phyloP scores from a whole-genome alignment of 2,797 vertebrate genomes.

The Pitangus sulphuratus region DNA sequence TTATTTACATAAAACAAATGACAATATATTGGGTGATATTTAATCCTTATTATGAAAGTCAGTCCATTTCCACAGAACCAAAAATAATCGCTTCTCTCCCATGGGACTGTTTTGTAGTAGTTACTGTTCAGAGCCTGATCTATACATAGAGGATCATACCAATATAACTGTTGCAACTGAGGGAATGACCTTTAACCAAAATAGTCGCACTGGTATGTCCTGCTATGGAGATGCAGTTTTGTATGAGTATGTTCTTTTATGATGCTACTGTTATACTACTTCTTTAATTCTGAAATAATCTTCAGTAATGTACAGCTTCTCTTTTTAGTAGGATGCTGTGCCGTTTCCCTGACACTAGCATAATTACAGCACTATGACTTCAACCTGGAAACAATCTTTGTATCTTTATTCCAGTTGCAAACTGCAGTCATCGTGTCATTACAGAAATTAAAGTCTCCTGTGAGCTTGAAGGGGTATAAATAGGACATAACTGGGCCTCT shows the following conservation, averaged over 20 bases:
- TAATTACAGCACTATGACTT: neutral
- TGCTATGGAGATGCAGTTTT: neutral
- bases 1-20: slow-evolving; percentile 68
- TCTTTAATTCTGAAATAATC: neutral
- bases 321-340: neutral
- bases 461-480: neutral
- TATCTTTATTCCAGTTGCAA: neutral
- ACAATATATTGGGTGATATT: slow-evolving; percentile 41
- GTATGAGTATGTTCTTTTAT: neutral
- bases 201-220: neutral
- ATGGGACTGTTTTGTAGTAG: slow-evolving; percentile 15
- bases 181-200: slow-evolving; percentile 15
- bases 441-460: neutral
- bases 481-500: neutral
- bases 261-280: neutral
- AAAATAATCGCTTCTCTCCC: neutral
- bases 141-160: neutral
- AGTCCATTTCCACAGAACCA: neutral
- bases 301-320: neutral
- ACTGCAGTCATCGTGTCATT: neutral
- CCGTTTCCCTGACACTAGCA: neutral
- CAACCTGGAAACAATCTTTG: neutral
- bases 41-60: slow-evolving; percentile 17
- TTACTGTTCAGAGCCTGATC: neutral
- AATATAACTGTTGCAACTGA: neutral